A percentile compares a stretch with the other conserved stretches of the same genome.
Evolutionary conservation across 2,113 vertebrate species (phyloP).

Genomic region (Rhabdornis inornatus): DNA sequence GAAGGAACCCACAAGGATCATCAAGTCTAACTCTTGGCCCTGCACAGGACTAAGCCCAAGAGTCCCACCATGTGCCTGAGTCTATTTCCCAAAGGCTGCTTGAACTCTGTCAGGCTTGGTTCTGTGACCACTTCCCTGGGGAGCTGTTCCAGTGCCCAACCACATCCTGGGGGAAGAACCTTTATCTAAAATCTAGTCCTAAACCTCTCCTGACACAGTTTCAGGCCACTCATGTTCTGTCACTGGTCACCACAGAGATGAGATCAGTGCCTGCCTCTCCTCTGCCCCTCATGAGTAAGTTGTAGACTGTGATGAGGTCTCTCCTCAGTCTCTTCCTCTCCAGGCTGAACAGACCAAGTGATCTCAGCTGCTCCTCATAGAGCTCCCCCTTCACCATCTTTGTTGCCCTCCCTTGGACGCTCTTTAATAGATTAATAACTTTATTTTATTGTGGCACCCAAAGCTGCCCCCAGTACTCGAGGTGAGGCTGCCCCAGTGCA

Average conservation of each 20-base stretch:
- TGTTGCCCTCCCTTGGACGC: neutral
- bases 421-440: neutral
- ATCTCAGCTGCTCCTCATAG: fast-evolving
- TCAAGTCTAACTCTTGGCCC: fast-evolving
- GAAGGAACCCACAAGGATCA: neutral
- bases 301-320: fast-evolving
- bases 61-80: neutral
- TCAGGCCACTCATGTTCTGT: neutral
- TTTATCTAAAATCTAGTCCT: neutral
- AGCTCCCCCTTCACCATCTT: neutral
- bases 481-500: fast-evolving
- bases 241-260: neutral
- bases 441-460: neutral
- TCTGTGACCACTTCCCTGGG: neutral
- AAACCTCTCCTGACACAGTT: neutral
- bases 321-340: neutral
- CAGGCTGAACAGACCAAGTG: neutral
- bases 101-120: neutral
- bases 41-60: neutral
- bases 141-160: neutral
- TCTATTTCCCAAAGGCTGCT: neutral
- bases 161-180: fast-evolving
- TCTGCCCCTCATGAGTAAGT: neutral
- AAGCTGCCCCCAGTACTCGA: fast-evolving
- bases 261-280: neutral